Evolutionary conservation across 2,113 vertebrate genomes (phyloP).

Genomic region (Phodopus roborovskii): DNA sequence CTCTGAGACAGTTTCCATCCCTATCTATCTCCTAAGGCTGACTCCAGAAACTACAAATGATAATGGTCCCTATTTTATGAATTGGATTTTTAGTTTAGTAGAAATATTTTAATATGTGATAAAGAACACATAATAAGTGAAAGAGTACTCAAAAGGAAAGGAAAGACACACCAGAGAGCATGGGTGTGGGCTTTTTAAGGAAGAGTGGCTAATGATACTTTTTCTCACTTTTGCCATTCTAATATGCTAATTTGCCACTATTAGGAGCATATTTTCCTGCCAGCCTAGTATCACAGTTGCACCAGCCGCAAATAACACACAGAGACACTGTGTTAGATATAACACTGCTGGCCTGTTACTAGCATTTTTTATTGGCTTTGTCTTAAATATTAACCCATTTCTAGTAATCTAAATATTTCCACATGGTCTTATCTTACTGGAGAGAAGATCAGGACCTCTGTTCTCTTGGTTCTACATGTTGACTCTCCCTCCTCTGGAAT

Average conservation of each 20-base stretch:
- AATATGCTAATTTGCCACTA: not conserved
- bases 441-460: too few relatives aligned
- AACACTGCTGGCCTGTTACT: too few relatives aligned
- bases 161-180: not conserved
- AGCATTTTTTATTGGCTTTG: too few relatives aligned
- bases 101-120: not conserved
- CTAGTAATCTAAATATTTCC: too few relatives aligned
- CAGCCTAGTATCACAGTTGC: too few relatives aligned
- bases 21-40: not conserved
- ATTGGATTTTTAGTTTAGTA: not conserved
- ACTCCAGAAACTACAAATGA: not conserved
- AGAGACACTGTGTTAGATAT: too few relatives aligned
- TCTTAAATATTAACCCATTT: too few relatives aligned
- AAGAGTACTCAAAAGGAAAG: not conserved
- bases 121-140: not conserved
- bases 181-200: not conserved
- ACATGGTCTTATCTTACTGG: too few relatives aligned
- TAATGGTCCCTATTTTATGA: not conserved
- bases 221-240: not conserved
- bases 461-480: too few relatives aligned
- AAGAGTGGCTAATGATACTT: not conserved
- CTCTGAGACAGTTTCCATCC: not conserved
- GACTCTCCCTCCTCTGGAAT: too few relatives aligned
- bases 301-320: too few relatives aligned
- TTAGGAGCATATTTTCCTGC: too few relatives aligned